Evolutionary conservation across 2,113 vertebrate genomes (phyloP), one percentile per base, ranked within the genome.

Genomic region (Brienomyrus longianalis): DNA sequence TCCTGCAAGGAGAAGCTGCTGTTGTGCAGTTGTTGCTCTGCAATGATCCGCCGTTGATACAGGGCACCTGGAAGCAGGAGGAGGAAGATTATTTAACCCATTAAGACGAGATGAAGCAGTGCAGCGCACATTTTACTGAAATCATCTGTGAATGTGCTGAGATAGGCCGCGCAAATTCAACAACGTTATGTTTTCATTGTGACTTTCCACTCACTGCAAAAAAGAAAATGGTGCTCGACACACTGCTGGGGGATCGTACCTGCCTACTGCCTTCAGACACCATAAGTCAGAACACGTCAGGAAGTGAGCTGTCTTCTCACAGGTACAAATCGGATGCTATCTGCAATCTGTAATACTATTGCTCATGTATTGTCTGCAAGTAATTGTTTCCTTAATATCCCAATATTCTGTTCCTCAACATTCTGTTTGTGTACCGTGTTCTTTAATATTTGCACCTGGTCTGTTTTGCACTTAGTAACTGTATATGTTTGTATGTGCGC

Each of bases 21-120:
- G 0, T 94, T 97, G 50, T 89, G 95, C 62, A 99, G 94, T 62
- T 95, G 97, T 90, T 99, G 98, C 89, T 99, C 98, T 0, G 97
- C 95, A 47, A 97, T 93, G 50, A 99, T 93, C 94, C 95, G 96
- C 92, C 96, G 96, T 87, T 98, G 97, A 93, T 97, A 98, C 91
- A 97, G 89, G 0, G 94, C 93, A 35, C 98, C 98, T 98, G 91
- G 56, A 27, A 88, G 5, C 0, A 17, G 56, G 15, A 35, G 62
- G 62, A 84, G 19, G 15, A 17, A 5, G 23, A n/a, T 10, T 13
- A 52, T 21, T 54, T 51, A 21, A 21, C 35, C 15, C 86, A 39
- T 11, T 31, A 9, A 47, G 11, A 48, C 1, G 35, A 43, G 74
- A 80, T 3, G n/a, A 35, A 56, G 27, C 7, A 6, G 7, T 56